Evolutionary conservation across 2,113 vertebrate species (phyloP).

Genomic region (Nibea albiflora): DNA sequence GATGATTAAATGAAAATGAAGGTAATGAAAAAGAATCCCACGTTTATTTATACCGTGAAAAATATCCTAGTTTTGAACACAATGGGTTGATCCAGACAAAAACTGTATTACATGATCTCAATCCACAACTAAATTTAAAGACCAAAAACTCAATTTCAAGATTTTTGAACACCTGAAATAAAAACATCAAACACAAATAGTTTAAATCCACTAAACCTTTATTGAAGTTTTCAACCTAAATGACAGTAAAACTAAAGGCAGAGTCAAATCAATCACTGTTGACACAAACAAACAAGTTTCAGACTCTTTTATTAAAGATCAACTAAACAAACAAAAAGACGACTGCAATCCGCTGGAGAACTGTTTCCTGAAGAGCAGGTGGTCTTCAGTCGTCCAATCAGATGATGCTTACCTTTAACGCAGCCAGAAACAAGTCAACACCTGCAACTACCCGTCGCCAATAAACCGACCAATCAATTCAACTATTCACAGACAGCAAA

Average conservation of each 20-base stretch:
- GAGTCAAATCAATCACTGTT: conserved; percentile 58
- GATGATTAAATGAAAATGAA: no score
- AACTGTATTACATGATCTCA: no score
- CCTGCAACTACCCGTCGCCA: conserved; percentile 36
- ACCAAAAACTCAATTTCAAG: no score
- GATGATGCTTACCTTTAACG: conserved; percentile 75
- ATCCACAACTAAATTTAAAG: no score
- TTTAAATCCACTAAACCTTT: conserved; percentile 59
- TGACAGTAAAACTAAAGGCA: conserved; percentile 39
- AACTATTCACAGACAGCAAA: conserved; percentile 33
- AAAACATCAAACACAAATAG: background rate
- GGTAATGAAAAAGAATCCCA: no score
- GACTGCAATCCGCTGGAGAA: background rate
- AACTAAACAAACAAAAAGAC: background rate
- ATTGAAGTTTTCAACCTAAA: conserved; percentile 53
- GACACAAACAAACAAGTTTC: conserved; percentile 75
- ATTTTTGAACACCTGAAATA: background rate
- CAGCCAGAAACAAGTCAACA: conserved; percentile 44
- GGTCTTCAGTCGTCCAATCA: conserved; percentile 25
- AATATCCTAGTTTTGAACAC: no score
- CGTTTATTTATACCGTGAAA: no score
- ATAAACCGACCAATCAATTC: conserved; percentile 1
- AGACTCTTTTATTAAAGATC: conserved; percentile 76
- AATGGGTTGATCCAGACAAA: no score
- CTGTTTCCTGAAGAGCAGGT: background rate